phyloP scores from a whole-genome alignment of 2,888 invertebrate species.

The Isoperla grammatica region DNA sequence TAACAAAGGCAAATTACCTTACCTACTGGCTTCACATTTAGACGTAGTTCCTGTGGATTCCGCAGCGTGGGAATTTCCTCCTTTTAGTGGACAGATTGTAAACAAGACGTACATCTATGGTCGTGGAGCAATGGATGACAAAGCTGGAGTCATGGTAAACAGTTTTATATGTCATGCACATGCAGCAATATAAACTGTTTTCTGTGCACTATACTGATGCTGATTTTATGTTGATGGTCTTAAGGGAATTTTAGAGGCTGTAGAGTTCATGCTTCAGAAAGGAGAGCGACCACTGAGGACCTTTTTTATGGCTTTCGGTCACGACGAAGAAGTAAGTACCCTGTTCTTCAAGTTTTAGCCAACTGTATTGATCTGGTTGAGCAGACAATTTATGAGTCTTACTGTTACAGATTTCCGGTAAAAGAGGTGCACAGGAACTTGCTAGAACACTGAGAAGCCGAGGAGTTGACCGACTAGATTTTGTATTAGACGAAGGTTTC shows the following conservation, averaged over 20 bases:
- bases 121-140: constrained; percentile 48
- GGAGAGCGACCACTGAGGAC: constrained; percentile 42
- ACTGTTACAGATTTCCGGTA: constrained; percentile 35
- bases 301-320: constrained; percentile 48
- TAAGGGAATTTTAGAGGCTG: constrained; percentile 46
- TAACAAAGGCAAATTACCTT: constrained; percentile 40
- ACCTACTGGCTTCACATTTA: constrained; percentile 46
- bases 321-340: constrained; percentile 49
- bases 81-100: constrained; percentile 44
- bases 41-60: constrained; percentile 47
- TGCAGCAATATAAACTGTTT: neutral
- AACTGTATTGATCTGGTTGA: neutral
- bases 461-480: constrained; percentile 41
- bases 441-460: constrained; percentile 38
- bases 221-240: constrained; percentile 1
- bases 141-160: constrained; percentile 45
- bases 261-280: constrained; percentile 41
- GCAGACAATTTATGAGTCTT: neutral
- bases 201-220: neutral
- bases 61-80: constrained; percentile 39
- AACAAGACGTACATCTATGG: constrained; percentile 43
- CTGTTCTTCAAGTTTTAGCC: neutral
- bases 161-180: constrained; percentile 11
- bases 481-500: constrained; percentile 48
- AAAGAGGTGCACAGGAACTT: constrained; percentile 42